Base-by-base conservation (phyloP, 2,113 vertebrate genomes). In the Aleadryas rufinucha region DNA sequence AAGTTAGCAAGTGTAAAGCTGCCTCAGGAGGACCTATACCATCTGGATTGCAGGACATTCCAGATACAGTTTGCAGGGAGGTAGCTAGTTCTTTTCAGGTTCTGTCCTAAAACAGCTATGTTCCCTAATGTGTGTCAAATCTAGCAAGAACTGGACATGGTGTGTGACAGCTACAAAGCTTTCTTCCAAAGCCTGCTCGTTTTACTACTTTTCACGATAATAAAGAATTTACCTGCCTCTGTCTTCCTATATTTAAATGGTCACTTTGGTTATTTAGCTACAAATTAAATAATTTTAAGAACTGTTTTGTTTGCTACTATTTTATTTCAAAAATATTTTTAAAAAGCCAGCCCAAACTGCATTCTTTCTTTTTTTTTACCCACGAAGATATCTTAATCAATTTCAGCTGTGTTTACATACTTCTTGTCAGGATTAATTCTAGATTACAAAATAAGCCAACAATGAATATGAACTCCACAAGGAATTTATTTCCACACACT, bases 381-480 rank as follows among this genome's bases (percentile, higher is more conserved):
- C n/a, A 81, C 50, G 53, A 92, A 66, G 28, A 35, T 61, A 56
- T 44, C 75, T 80, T 93, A 75, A 92, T 65, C 63, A 10, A 81
- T 87, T 92, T 93, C 84, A 82, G 42, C 60, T 95, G 79, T 84
- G 42, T 87, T 95, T 84, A 89, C 63, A 45, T 81, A 64, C n/a
- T 72, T 90, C 30, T 93, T n/a, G 30, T 33, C 1, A 0, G 13
- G 84, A 39, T 65, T 60, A 76, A 66, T 71, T 91, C 60, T 78
- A 89, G 56, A 86, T 84, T 30, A 91, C 41, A 87, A 71, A 49
- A 94, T 87, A 94, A 68, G 3, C 3, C 13, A 47, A n/a, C 6
- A 54, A 57, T n/a, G 21, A 59, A 17, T 69, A 86, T 88, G 63
- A 94, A 74, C 54, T 90, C 42, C 42, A 41, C 14, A 35, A 26